Conservation (phyloP, 2,797 vertebrate species). For the Eulemur mongoz region DNA sequence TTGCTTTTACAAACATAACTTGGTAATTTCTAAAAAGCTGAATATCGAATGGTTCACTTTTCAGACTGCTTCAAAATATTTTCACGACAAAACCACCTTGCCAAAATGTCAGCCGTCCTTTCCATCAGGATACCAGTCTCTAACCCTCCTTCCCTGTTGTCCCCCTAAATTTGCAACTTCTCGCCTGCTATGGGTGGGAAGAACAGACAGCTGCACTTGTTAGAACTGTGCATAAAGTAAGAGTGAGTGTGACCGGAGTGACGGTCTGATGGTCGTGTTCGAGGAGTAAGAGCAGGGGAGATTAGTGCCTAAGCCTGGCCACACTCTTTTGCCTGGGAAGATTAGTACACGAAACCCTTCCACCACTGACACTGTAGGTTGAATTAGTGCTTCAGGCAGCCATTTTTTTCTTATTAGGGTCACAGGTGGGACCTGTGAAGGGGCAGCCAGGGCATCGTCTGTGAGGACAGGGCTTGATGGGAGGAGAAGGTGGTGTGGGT, state of each 20-base stretch:
- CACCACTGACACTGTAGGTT: background rate
- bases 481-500: background rate
- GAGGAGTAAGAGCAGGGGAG: background rate
- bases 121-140: background rate
- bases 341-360: background rate
- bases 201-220: background rate
- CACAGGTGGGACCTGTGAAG: background rate
- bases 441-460: background rate
- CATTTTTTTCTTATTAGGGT: background rate
- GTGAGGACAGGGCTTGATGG: background rate
- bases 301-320: background rate
- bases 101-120: background rate
- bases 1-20: background rate
- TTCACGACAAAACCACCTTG: background rate
- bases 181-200: background rate
- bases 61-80: conserved; percentile 7
- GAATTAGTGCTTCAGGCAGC: background rate
- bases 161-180: background rate
- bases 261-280: background rate
- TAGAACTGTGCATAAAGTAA: background rate
- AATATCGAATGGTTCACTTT: background rate
- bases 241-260: background rate
- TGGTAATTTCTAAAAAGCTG: background rate
- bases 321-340: background rate
- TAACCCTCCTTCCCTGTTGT: background rate